Percentiles rank a stretch among this genome's conserved stretches.
These are phyloP conservation scores for Andricus grossulariae DNA, from an alignment of 1,140 invertebrate genomes.

Conservation along the genomic window DNA sequence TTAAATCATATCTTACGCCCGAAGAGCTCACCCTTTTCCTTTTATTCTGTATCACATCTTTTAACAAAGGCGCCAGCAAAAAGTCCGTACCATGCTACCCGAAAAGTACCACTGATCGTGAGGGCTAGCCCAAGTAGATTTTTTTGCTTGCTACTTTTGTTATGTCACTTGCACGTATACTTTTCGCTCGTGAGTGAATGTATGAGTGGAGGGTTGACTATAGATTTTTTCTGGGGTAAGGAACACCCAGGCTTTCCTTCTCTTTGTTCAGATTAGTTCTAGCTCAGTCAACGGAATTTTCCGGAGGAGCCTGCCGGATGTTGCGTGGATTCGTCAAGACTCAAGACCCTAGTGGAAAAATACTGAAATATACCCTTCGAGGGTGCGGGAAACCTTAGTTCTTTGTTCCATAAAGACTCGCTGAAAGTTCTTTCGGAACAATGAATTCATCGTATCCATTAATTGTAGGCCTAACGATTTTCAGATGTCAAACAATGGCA, in stretches of 20 bases:
- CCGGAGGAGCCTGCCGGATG: constrained; percentile 17
- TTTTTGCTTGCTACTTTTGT: constrained; percentile 7
- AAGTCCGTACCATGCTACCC: too few species aligned
- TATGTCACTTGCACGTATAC: background rate
- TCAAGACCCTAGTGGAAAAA: background rate
- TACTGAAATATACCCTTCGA: background rate
- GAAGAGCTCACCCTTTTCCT: too few species aligned
- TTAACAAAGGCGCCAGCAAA: too few species aligned
- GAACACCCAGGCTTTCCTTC: background rate
- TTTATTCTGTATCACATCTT: too few species aligned
- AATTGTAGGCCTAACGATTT: background rate
- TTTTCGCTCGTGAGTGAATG: constrained; percentile 8
- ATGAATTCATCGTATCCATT: background rate
- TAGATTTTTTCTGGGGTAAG: background rate
- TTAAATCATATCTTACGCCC: too few species aligned
- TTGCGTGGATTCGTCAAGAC: background rate
- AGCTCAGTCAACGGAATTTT: constrained; percentile 38
- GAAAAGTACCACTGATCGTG: too few species aligned
- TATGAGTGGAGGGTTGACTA: background rate
- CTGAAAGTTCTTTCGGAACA: background rate
- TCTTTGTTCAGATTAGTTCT: constrained; percentile 33
- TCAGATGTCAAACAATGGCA: too few species aligned
- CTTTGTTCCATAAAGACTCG: background rate
- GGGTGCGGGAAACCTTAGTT: background rate
- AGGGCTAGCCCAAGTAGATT: too few species aligned